Evolutionary conservation across 37 sponge, comb jelly and placozoan genomes (phyloP).

Genomic region (Spongilla lacustris): DNA sequence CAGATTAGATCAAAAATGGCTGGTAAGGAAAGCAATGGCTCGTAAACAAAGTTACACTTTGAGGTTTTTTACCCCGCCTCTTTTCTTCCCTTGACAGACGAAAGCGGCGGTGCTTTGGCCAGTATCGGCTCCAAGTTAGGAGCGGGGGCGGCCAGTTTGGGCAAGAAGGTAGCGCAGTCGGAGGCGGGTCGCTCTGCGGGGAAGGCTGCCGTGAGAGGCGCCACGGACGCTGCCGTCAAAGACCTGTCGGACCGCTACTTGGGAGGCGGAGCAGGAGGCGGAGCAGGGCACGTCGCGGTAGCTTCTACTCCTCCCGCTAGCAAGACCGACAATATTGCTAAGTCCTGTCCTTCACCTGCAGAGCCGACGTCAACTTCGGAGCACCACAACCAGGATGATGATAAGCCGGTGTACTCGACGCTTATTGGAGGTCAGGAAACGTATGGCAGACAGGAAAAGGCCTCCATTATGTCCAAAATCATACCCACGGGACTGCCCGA

Average conservation of each 20-base stretch:
- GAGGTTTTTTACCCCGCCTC: neutral
- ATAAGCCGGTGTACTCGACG: neutral
- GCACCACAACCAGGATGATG: neutral
- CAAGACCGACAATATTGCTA: neutral
- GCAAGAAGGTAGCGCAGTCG: constrained; percentile 81
- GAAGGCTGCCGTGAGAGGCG: constrained; percentile 73
- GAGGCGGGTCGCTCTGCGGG: constrained; percentile 71
- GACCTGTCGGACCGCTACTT: constrained; percentile 42
- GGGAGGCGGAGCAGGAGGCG: neutral
- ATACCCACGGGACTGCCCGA: neutral
- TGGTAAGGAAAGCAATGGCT: neutral
- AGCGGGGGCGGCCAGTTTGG: constrained; percentile 55
- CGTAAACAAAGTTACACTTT: too few species aligned
- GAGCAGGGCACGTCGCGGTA: neutral
- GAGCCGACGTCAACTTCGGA: neutral
- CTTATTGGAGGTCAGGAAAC: neutral
- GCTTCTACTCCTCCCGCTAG: constrained; percentile 4
- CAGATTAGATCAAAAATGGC: neutral
- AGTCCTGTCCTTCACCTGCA: neutral
- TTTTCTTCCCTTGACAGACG: neutral
- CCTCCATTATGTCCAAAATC: neutral
- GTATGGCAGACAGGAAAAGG: neutral
- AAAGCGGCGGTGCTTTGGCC: neutral
- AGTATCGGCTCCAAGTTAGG: constrained; percentile 36
- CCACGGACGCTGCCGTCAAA: constrained; percentile 53